These are phyloP conservation scores for Microchirus variegatus DNA, from an alignment of 2,797 vertebrate genomes.

Conservation along the genomic window DNA sequence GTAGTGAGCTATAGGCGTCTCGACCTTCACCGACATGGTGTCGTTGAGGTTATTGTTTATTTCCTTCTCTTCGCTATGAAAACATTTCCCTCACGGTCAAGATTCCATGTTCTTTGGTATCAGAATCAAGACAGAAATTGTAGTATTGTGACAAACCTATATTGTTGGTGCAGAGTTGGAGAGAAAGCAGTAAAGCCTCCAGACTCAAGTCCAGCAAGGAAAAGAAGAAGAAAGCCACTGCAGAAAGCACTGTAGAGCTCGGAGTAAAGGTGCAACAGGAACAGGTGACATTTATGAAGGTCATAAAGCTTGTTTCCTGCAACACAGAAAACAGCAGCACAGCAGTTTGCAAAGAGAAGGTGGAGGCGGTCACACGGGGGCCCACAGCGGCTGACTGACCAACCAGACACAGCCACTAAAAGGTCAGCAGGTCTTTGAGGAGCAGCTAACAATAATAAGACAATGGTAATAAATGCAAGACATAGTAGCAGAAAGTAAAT, in stretches of 20 bases:
- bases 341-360: neutral
- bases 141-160: no score
- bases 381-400: neutral
- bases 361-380: slow-evolving; percentile 2
- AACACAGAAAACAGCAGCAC: neutral
- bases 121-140: no score
- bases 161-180: no score
- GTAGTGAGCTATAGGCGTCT: no score
- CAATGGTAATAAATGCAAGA: neutral
- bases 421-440: neutral
- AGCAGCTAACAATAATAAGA: neutral
- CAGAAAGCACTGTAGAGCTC: neutral
- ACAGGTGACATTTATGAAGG: slow-evolving; percentile 22
- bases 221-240: neutral
- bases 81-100: no score
- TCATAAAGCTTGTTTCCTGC: slow-evolving; percentile 4
- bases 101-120: no score
- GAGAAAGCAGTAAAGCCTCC: no score
- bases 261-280: slow-evolving; percentile 1
- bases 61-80: no score
- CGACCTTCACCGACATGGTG: no score
- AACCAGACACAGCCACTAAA: neutral
- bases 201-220: neutral
- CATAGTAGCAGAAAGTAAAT: neutral
- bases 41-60: no score